These are phyloP conservation scores for Listrodromus nycthemerus DNA, from an alignment of 2,888 invertebrate genomes.

Conservation along the genomic window DNA sequence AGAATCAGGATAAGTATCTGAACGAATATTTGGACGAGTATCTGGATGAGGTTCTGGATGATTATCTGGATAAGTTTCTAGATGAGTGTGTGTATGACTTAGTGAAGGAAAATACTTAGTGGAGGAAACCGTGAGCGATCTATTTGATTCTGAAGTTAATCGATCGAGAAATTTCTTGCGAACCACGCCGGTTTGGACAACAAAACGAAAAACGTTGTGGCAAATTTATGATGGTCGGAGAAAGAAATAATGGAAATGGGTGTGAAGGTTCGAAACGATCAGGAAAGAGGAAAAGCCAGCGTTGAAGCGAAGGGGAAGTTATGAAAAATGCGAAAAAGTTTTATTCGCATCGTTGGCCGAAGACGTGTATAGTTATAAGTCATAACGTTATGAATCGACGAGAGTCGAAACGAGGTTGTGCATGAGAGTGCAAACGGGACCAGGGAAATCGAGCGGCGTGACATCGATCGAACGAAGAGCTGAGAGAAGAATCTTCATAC, in stretches of 20 bases:
- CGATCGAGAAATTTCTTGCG: constrained; percentile 38
- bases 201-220: constrained; percentile 18
- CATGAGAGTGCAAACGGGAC: background rate
- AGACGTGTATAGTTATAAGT: constrained; percentile 8
- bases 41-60: no score
- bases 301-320: no score
- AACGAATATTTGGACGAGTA: no score
- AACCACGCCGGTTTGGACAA: background rate
- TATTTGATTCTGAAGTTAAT: constrained; percentile 33
- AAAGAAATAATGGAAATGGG: background rate
- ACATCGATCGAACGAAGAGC: constrained; percentile 37
- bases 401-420: background rate
- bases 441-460: constrained; percentile 25
- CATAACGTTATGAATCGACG: background rate
- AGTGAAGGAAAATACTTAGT: no score
- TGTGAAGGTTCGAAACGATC: background rate
- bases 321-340: constrained; percentile 31
- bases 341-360: constrained; percentile 18
- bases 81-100: no score
- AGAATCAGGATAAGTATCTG: no score
- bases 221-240: constrained; percentile 34
- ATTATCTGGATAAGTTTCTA: no score
- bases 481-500: constrained; percentile 38
- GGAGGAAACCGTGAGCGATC: constrained; percentile 10
- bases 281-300: constrained; percentile 6